phyloP scores from a whole-genome alignment of 1,140 invertebrate genomes.

The Pollicipes pollicipes region DNA sequence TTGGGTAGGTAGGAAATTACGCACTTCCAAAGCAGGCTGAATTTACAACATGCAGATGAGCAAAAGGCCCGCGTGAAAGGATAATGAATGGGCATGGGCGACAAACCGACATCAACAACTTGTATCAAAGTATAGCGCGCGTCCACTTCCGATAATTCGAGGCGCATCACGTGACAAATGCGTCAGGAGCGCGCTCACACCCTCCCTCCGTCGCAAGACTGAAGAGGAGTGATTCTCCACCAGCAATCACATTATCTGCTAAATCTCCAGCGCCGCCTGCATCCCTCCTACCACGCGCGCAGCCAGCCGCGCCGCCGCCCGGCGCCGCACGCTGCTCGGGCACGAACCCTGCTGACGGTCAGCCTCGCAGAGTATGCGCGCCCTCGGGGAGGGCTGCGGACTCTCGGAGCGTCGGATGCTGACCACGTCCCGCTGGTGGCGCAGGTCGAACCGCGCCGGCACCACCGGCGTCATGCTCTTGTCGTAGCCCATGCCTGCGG shows the following conservation, averaged over 20 bases:
- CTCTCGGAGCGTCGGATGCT: not conserved
- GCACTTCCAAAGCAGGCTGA: not conserved
- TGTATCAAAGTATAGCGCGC: too few relatives aligned
- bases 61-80: too few relatives aligned
- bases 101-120: too few relatives aligned
- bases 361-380: not conserved
- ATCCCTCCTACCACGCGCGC: too few relatives aligned
- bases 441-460: slow-evolving; percentile 10
- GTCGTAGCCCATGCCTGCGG: slow-evolving; percentile 48
- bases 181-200: not conserved
- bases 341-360: not conserved
- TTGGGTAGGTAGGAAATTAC: too few relatives aligned
- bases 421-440: not conserved
- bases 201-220: not conserved
- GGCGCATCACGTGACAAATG: too few relatives aligned
- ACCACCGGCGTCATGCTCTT: slow-evolving; percentile 41
- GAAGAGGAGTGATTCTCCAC: not conserved
- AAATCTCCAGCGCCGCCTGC: too few relatives aligned
- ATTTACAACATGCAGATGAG: too few relatives aligned
- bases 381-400: not conserved
- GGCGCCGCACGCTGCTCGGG: not conserved
- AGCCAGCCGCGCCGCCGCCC: too few relatives aligned
- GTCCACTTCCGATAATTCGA: too few relatives aligned
- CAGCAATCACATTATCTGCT: too few relatives aligned
- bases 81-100: too few relatives aligned